Conservation (phyloP, 1,140 invertebrate species). For the Nylanderia fulva region DNA sequence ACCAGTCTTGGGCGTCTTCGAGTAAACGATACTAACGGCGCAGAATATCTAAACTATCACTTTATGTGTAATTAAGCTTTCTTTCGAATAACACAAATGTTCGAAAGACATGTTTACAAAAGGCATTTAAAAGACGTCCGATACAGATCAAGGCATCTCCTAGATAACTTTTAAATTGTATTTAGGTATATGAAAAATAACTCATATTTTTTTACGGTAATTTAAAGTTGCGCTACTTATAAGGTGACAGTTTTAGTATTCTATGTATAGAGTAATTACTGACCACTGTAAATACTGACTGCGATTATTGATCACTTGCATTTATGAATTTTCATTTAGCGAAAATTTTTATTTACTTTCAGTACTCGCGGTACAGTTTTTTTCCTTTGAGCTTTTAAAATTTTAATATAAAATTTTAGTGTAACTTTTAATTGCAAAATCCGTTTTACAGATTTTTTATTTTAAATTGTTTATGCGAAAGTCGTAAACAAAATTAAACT, state of each 20-base stretch:
- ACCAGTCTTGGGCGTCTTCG: conserved; percentile 46
- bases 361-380: too few species aligned
- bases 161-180: conserved; percentile 15
- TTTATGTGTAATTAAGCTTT: conserved; percentile 45
- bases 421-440: background rate
- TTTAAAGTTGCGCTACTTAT: conserved; percentile 33
- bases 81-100: background rate
- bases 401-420: background rate
- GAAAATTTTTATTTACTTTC: conserved; percentile 4
- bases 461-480: background rate
- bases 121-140: conserved; percentile 1
- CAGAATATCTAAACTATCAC: conserved; percentile 56
- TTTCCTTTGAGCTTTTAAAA: background rate
- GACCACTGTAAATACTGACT: background rate
- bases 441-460: background rate
- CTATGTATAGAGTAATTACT: conserved; percentile 25
- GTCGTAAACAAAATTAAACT: background rate
- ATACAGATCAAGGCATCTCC: background rate
- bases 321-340: conserved; percentile 9
- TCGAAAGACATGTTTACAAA: conserved; percentile 1
- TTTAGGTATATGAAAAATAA: conserved; percentile 10
- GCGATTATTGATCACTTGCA: conserved; percentile 41
- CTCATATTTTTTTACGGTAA: background rate
- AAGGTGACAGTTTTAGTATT: conserved; percentile 52
- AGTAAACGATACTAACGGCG: conserved; percentile 31